Base-by-base conservation (phyloP, 2,888 invertebrate genomes). In the Formica aserva region DNA sequence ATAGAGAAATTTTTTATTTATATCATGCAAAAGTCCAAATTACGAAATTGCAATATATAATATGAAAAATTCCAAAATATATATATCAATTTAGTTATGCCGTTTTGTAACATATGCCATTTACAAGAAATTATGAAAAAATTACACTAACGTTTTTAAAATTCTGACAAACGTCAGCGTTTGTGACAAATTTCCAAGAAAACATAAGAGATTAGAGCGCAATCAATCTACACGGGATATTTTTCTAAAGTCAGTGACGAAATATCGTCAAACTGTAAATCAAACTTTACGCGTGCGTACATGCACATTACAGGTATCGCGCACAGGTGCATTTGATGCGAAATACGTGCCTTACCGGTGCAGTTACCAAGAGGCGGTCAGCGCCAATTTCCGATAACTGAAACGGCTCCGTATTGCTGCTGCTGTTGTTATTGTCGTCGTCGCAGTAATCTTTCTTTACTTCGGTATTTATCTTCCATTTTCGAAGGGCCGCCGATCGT, bases 361-460 rank as follows among this genome's bases (percentile, higher is more conserved):
- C 80, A 62, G 48, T 72, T 80, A 67, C 57, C 75, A 72, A 78
- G 80, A 87, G 85, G 82, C 82, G 81, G 85, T 86, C 87, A 78
- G 82, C 78, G 80, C 66, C 78, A 82, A 85, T 87, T 91, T 88
- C 88, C 88, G 87, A 89, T 88, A 87, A 88, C 85, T 80, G 82
- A 85, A 78, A 63, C 57, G 82, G 48, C 52, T 83, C 66, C 84
- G 82, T 85, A 85, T 86, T 88, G 67, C 85, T 82, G 83, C 65
- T 78, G 84, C 81, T 78, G 75, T 52, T 45, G 83, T 83, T 83
- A 78, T 80, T 77, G 80, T 86, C 85, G 84, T 89, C 82, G 75
- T 86, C 76, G 83, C 82, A 72, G 63, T 85, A 83, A 86, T 82
- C 83, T 82, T 76, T 80, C 76, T 65, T 74, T 65, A 67, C 66